Evolutionary conservation across 2,888 invertebrate species (phyloP).

Genomic region (Ophioninae sp.): DNA sequence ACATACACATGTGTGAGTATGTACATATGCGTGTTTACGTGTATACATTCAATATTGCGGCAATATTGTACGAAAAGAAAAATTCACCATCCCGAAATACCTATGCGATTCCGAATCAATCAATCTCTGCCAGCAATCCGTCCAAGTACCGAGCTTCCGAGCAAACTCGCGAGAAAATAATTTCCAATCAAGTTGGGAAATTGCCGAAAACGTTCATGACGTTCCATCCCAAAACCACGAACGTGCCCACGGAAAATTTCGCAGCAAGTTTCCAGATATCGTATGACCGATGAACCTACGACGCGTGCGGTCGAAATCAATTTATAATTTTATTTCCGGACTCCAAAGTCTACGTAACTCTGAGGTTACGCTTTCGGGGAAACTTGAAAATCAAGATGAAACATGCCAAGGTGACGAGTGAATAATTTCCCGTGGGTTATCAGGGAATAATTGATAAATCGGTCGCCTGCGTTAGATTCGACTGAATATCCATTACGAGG

Average conservation of each 20-base stretch:
- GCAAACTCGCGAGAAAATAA: neutral
- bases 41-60: no score
- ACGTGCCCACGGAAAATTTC: neutral
- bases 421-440: neutral
- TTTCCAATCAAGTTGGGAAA: neutral
- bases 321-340: neutral
- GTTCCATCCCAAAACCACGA: neutral
- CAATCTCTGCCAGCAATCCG: neutral
- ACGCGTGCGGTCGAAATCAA: neutral
- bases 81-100: neutral
- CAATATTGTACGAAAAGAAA: neutral
- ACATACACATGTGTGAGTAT: no score
- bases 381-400: neutral
- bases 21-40: no score
- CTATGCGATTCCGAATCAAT: neutral
- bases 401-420: constrained; percentile 1
- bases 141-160: neutral
- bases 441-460: constrained; percentile 33
- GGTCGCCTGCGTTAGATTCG: constrained; percentile 31
- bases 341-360: neutral
- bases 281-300: no score
- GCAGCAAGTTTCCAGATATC: neutral
- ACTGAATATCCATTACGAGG: constrained; percentile 28
- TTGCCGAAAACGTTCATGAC: neutral
- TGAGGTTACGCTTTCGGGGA: neutral